Conservation (phyloP, 2,888 invertebrate species). For the Phragmatobia fuliginosa region DNA sequence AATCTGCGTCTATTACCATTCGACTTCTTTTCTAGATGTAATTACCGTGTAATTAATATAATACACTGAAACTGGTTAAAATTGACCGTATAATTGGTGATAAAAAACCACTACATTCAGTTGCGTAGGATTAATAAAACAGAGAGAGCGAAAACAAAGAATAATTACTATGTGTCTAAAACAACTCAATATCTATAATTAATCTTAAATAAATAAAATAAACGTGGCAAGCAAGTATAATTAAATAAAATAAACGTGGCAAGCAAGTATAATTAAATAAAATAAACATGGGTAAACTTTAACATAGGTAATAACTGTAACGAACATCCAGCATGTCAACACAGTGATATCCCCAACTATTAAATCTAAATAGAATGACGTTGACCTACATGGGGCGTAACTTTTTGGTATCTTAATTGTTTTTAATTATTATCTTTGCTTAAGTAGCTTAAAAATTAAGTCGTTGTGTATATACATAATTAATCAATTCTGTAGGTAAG, state of each 20-base stretch:
- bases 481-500: background rate
- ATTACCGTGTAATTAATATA: background rate
- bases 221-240: no score
- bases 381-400: background rate
- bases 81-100: background rate
- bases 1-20: background rate
- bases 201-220: no score
- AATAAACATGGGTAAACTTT: no score
- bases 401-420: background rate
- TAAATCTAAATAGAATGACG: background rate
- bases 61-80: background rate
- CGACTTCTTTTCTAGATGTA: background rate
- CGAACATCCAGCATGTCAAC: background rate
- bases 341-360: background rate
- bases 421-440: background rate
- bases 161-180: background rate
- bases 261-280: no score
- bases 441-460: background rate
- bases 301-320: no score
- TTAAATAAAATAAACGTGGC: no score
- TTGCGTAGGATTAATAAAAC: background rate
- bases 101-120: background rate
- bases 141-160: background rate
- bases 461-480: background rate
- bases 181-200: no score